These are phyloP conservation scores for Puntigrus tetrazona DNA, from an alignment of 2,113 vertebrate genomes.

Conservation along the genomic window DNA sequence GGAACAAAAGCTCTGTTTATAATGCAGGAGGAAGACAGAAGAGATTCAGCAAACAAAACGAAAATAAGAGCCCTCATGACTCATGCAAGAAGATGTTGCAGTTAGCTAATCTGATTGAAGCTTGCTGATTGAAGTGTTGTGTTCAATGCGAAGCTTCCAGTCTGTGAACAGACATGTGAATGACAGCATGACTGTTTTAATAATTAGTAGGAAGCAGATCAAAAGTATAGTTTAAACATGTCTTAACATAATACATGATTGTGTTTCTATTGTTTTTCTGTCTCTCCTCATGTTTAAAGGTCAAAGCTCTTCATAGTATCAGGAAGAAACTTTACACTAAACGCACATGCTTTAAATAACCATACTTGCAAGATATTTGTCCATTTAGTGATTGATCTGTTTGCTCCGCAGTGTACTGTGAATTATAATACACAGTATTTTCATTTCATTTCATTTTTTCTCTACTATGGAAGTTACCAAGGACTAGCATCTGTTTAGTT, in stretches of 20 bases:
- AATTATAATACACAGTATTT: neutral
- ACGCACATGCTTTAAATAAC: too few species aligned
- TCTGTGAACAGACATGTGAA: neutral
- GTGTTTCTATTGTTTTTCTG: too few species aligned
- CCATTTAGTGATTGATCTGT: neutral
- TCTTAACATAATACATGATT: neutral
- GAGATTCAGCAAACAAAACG: neutral
- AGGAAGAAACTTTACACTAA: too few species aligned
- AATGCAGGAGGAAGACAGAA: neutral
- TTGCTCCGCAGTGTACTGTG: neutral
- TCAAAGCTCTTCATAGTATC: too few species aligned
- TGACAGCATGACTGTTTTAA: neutral
- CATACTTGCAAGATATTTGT: too few species aligned
- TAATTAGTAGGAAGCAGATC: neutral
- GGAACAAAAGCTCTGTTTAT: neutral
- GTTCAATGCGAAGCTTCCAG: neutral
- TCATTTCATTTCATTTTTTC: too few species aligned
- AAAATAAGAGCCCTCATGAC: neutral
- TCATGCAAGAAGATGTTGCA: neutral
- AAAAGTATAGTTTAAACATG: neutral
- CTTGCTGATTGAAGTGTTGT: neutral
- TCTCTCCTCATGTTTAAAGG: too few species aligned
- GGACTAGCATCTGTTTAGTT: too few species aligned
- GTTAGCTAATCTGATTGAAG: neutral
- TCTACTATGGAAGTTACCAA: too few species aligned